Conservation (phyloP, 2,113 vertebrate genomes). For the Corythornis cristatus region DNA sequence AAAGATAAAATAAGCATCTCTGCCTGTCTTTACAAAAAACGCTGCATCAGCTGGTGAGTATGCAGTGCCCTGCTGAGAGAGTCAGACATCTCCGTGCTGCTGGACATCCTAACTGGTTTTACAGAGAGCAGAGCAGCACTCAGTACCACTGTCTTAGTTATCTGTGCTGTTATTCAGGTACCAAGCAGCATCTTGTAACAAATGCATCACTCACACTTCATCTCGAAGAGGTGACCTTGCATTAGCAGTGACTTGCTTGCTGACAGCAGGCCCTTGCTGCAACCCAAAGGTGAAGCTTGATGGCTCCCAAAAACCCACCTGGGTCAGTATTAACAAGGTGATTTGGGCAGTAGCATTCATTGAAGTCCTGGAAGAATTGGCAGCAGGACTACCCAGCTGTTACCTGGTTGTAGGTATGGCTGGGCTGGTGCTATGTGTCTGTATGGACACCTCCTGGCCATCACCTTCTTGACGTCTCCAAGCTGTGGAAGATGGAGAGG, state of each 20-base stretch:
- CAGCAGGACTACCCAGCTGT: not conserved
- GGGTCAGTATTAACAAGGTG: not conserved
- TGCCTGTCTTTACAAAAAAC: conserved; percentile 1
- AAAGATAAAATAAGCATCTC: not conserved
- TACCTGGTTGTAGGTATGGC: not conserved
- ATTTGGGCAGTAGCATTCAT: not conserved
- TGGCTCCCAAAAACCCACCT: not conserved
- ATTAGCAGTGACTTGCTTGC: not conserved
- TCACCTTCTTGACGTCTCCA: not conserved
- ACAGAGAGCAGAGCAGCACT: not conserved
- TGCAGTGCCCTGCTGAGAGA: not conserved
- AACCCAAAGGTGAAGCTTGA: not conserved
- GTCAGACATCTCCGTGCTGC: not conserved
- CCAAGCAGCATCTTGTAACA: not conserved
- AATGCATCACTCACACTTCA: not conserved
- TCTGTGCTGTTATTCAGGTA: not conserved
- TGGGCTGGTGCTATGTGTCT: not conserved
- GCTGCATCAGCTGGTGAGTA: fast-evolving
- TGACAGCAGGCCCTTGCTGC: not conserved
- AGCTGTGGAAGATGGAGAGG: not conserved
- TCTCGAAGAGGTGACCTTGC: not conserved
- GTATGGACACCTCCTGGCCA: not conserved
- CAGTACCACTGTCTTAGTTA: fast-evolving
- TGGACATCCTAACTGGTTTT: not conserved
- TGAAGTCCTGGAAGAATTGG: not conserved